Conservation (phyloP, 2,888 invertebrate species). For the Merodon equestris region DNA sequence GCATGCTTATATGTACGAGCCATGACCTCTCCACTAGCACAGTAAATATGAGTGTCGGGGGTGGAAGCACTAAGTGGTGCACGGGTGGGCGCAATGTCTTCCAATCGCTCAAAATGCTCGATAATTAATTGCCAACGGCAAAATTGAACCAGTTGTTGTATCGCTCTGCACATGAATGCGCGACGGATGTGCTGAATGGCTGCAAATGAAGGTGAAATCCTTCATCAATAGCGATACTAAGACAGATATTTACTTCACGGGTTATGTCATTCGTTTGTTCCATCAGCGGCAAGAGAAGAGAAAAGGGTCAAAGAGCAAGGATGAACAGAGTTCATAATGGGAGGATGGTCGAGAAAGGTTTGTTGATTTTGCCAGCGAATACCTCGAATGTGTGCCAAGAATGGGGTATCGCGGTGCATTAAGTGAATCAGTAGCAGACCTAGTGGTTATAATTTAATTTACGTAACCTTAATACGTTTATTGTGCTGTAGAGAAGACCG, state of each 20-base stretch:
- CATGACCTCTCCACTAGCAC: neutral
- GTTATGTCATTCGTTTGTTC: neutral
- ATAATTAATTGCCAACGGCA: slow-evolving; percentile 60
- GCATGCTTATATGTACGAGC: neutral
- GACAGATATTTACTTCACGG: slow-evolving; percentile 12
- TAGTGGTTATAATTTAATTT: no score
- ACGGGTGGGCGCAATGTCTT: neutral
- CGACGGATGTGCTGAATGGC: neutral
- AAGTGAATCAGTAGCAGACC: no score
- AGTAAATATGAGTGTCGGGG: slow-evolving; percentile 25
- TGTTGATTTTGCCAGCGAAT: no score
- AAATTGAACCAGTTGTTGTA: slow-evolving; percentile 55
- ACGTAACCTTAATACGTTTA: no score
- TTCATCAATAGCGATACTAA: slow-evolving; percentile 35
- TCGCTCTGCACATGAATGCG: slow-evolving; percentile 13
- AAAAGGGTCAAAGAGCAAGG: no score
- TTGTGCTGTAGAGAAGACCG: neutral
- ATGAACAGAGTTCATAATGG: no score
- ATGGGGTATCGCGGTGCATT: no score
- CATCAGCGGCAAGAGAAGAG: no score
- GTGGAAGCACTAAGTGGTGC: slow-evolving; percentile 18
- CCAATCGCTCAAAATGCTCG: slow-evolving; percentile 16
- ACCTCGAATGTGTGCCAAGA: no score
- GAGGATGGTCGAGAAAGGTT: no score
- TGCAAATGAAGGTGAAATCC: slow-evolving; percentile 21